Base-by-base conservation (phyloP, 2,888 invertebrate genomes). In the Cryptops parisi region DNA sequence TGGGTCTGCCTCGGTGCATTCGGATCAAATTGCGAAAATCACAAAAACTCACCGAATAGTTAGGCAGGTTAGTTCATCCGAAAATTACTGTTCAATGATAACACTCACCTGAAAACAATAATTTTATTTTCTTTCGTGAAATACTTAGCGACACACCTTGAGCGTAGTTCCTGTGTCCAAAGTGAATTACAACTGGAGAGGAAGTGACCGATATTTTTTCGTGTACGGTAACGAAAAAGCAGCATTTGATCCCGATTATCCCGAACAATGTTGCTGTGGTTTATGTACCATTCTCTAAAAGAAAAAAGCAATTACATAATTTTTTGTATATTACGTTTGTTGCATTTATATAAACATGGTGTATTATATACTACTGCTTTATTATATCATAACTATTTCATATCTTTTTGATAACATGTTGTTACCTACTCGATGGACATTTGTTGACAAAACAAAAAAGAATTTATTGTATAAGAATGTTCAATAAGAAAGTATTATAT, bases 201-300 rank as follows among this genome's bases (percentile, higher is more conserved):
- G 62, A 19, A 61, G 63, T 46, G 58, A 61, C 2, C 67, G 66
- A 19, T 61, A 62, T 26, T 71, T 67, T 60, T 68, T 62, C 59
- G 64, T 71, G 22, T 70, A 67, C 59, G 71, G 71, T 3, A 62
- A 65, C 54, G 70, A 71, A 56, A 66, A 68, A 51, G 65, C 64
- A 59, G 67, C 69, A 1, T 63, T 66, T 57, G 66, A 67, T 45
- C 68, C 68, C 3, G 65, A 69, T 55, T 71, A 71, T 58, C 70
- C 70, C 2, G 69, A 70, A 58, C 67, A 64, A 6, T 70, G 69
- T 58, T 71, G 33, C 15, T 33, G 69, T 57, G 69, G 69, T 60
- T 68, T 69, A 9, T 41, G 43, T 17, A 41, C 43, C 12, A 19
- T 41, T 15, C 43, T 41, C 5, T 41, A 41, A 41, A 41, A 12